These are phyloP conservation scores for Pterocles burchelli DNA, from an alignment of 2,113 vertebrate genomes.

Conservation along the genomic window DNA sequence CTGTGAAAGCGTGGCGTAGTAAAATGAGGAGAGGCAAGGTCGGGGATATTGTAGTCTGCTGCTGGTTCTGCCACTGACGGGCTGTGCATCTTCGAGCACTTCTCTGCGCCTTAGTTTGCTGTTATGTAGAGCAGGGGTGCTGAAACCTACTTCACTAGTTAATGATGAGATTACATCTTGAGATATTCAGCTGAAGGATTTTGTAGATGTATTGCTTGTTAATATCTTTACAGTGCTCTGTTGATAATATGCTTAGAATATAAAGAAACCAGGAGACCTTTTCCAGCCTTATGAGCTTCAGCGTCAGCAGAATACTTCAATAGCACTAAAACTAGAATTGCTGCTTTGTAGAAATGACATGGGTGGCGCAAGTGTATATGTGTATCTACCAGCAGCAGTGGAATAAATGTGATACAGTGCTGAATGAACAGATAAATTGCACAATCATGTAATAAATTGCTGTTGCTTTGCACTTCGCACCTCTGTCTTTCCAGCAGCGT, in stretches of 20 bases:
- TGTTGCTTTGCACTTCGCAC: slow-evolving; percentile 33
- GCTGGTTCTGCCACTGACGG: background rate
- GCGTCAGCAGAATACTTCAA: background rate
- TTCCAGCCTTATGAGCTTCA: background rate
- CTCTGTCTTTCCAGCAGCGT: slow-evolving; percentile 12
- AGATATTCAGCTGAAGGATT: background rate
- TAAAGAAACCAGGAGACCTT: background rate
- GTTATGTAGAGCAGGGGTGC: background rate
- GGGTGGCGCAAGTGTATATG: background rate
- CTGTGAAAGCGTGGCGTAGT: background rate
- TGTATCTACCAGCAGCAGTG: background rate
- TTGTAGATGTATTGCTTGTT: background rate
- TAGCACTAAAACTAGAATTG: background rate
- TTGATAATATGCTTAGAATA: background rate
- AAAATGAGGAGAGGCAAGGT: background rate
- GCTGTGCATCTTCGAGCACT: background rate
- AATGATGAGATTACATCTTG: background rate
- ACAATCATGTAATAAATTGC: background rate
- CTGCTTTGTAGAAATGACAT: background rate
- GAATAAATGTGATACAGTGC: background rate
- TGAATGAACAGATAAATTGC: background rate
- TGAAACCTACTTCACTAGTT: background rate
- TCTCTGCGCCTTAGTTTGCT: background rate
- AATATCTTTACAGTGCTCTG: background rate
- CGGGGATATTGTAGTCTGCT: background rate